Conservation (phyloP, 2,797 vertebrate genomes). For the Ambastaia sidthimunki region DNA sequence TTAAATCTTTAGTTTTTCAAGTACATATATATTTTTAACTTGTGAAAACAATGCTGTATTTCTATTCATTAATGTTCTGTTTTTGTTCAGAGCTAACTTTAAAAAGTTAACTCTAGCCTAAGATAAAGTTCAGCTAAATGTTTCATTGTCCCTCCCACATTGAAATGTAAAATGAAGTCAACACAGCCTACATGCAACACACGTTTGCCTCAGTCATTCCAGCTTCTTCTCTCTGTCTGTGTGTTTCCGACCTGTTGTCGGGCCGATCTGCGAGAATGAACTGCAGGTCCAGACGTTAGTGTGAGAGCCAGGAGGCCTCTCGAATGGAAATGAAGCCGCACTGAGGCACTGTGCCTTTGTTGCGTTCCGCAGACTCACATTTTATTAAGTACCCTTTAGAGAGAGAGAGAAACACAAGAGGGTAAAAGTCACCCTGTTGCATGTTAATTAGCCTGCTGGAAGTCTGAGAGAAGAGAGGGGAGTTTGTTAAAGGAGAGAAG, state of each 20-base stretch:
- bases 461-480: slow-evolving; percentile 67
- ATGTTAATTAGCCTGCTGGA: slow-evolving; percentile 80
- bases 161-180: not conserved
- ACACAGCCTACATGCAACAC: not conserved
- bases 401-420: slow-evolving; percentile 76
- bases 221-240: slow-evolving; percentile 20
- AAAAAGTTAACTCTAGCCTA: too few species aligned
- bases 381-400: slow-evolving; percentile 84
- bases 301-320: slow-evolving; percentile 73
- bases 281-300: slow-evolving; percentile 69
- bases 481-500: slow-evolving; percentile 74
- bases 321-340: slow-evolving; percentile 77
- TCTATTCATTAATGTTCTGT: too few species aligned
- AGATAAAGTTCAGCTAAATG: too few species aligned
- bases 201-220: slow-evolving; percentile 1
- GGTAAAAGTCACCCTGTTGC: slow-evolving; percentile 80
- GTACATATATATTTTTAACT: too few species aligned
- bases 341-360: slow-evolving; percentile 70
- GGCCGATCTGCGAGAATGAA: slow-evolving; percentile 71
- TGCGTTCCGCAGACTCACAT: slow-evolving; percentile 72
- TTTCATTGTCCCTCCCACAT: too few species aligned
- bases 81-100: too few species aligned
- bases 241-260: slow-evolving; percentile 59
- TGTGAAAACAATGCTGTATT: too few species aligned
- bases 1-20: too few species aligned